Percentiles rank a stretch among this genome's conserved stretches.
phyloP scores from a whole-genome alignment of 2,113 vertebrate species.

The Sinocyclocheilus anshuiensis region DNA sequence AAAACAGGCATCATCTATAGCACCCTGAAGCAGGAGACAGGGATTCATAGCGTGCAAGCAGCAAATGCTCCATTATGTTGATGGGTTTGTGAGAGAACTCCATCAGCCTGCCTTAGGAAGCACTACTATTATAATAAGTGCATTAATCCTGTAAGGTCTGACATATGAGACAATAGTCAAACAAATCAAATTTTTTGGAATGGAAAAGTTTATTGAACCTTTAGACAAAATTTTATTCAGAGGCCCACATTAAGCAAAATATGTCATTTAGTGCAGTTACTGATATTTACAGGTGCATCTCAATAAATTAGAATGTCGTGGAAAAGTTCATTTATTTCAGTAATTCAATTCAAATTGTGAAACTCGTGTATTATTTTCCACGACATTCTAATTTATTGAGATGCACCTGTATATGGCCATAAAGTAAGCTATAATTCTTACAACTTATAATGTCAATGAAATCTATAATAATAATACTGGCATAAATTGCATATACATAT shows the following conservation, averaged over 20 bases:
- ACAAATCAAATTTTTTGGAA: background rate
- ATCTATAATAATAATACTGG: background rate
- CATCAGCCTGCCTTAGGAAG: background rate
- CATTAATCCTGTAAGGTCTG: background rate
- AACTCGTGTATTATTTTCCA: too few species aligned
- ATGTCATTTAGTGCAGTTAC: background rate
- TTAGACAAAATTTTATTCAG: background rate
- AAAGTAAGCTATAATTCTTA: background rate
- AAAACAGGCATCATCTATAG: constrained; percentile 10
- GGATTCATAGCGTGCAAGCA: background rate
- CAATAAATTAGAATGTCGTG: too few species aligned
- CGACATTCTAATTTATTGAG: too few species aligned
- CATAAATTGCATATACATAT: background rate
- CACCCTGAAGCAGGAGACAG: background rate
- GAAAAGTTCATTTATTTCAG: too few species aligned
- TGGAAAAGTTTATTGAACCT: background rate
- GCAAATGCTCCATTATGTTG: background rate
- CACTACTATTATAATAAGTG: background rate
- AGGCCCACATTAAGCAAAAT: background rate
- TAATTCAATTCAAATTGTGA: too few species aligned
- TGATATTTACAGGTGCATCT: too few species aligned
- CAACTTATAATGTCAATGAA: background rate
- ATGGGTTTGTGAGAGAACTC: background rate
- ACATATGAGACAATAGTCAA: background rate
- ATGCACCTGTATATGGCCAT: background rate